Conservation (phyloP, 2,113 vertebrate genomes). For the Coreoperca whiteheadi region DNA sequence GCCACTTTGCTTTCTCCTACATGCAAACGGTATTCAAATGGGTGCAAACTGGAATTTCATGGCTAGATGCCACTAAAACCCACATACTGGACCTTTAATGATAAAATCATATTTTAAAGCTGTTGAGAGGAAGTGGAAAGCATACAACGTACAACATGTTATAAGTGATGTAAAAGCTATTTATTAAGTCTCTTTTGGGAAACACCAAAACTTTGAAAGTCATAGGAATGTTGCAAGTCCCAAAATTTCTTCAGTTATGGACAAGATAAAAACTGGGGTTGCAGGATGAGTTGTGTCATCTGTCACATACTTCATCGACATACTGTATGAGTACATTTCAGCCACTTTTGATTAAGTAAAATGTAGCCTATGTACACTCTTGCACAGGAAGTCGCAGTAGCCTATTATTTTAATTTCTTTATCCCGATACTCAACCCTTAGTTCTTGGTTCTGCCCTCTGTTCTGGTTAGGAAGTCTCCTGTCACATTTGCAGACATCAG, state of each 20-base stretch:
- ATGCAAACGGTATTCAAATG: no score
- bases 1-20: no score
- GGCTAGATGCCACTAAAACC: no score
- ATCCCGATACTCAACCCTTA: not conserved
- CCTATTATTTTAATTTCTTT: not conserved
- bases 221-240: not conserved
- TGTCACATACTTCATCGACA: not conserved
- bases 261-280: not conserved
- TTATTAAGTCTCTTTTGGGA: no score
- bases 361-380: not conserved
- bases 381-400: not conserved
- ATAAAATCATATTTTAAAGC: no score
- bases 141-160: no score
- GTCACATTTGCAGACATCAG: not conserved
- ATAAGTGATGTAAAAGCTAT: not conserved
- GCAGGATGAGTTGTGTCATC: not conserved
- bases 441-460: not conserved
- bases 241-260: not conserved
- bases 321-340: not conserved
- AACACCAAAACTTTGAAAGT: not conserved
- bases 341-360: not conserved
- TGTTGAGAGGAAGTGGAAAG: no score
- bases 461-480: constrained; percentile 3
- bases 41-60: no score
- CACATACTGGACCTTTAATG: no score